Percentiles rank a stretch among this genome's conserved stretches.
phyloP scores from a whole-genome alignment of 2,797 vertebrate species.

The Prunella strophiata region DNA sequence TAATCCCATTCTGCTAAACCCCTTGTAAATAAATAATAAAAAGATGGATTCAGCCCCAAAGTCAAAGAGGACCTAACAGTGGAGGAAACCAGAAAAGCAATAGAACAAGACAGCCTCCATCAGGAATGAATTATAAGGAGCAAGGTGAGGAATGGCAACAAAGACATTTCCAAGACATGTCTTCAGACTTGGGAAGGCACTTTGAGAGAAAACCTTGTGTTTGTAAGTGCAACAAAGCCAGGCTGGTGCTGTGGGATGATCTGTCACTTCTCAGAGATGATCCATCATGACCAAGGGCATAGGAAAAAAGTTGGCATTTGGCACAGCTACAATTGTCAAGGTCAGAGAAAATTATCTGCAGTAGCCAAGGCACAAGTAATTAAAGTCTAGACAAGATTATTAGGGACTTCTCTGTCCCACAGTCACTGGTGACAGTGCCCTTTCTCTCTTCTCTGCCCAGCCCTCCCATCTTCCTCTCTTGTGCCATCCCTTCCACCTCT shows the following conservation, averaged over 20 bases:
- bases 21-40: not conserved
- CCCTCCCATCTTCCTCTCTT: not conserved
- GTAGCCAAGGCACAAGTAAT: not conserved
- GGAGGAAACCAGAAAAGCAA: not conserved
- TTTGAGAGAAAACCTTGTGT: not conserved
- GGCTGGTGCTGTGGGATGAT: not conserved
- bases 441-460: not conserved
- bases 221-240: not conserved
- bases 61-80: not conserved
- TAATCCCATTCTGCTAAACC: not conserved
- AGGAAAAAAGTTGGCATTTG: not conserved
- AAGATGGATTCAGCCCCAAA: not conserved
- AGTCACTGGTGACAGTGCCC: not conserved
- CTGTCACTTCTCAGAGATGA: not conserved
- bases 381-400: constrained; percentile 20
- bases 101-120: not conserved
- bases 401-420: not conserved
- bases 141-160: not conserved
- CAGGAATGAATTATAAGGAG: not conserved
- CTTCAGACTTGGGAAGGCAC: not conserved
- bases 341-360: not conserved
- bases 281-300: not conserved
- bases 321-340: not conserved
- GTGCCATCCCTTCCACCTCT: not conserved
- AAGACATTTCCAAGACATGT: not conserved